These are phyloP conservation scores for Lottia gigantea DNA, from an alignment of 2,888 invertebrate genomes.

Conservation along the genomic window DNA sequence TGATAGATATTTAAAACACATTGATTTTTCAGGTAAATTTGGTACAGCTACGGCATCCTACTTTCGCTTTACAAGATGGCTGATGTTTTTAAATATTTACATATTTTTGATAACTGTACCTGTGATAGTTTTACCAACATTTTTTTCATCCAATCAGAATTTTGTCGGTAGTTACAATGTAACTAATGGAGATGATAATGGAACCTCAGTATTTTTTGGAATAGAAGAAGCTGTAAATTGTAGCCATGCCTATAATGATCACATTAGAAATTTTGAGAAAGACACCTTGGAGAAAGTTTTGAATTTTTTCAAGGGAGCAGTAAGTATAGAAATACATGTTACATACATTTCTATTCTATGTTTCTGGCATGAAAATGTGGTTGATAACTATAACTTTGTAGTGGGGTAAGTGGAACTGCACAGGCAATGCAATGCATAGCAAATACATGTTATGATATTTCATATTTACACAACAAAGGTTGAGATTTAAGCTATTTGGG, in stretches of 20 bases:
- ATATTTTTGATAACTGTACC: constrained; percentile 77
- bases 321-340: constrained; percentile 35
- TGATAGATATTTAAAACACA: background rate
- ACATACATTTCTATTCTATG: background rate
- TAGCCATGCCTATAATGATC: constrained; percentile 39
- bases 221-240: constrained; percentile 29
- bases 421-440: too few relatives aligned
- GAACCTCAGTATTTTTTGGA: background rate
- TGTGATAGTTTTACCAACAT: constrained; percentile 78
- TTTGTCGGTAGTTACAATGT: constrained; percentile 27
- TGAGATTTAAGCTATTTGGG: too few relatives aligned
- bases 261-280: constrained; percentile 23
- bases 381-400: too few relatives aligned
- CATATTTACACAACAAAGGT: too few relatives aligned
- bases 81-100: constrained; percentile 81
- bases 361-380: too few relatives aligned
- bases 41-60: constrained; percentile 73
- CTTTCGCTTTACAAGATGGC: constrained; percentile 87
- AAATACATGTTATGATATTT: too few relatives aligned
- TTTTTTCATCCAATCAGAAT: constrained; percentile 66
- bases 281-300: constrained; percentile 34
- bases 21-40: constrained; percentile 54
- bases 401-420: too few relatives aligned
- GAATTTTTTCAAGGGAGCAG: constrained; percentile 61
- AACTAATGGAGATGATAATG: constrained; percentile 14